These are phyloP conservation scores for Drosophila kambysellisi DNA, from an alignment of 2,888 invertebrate species.

Conservation along the genomic window DNA sequence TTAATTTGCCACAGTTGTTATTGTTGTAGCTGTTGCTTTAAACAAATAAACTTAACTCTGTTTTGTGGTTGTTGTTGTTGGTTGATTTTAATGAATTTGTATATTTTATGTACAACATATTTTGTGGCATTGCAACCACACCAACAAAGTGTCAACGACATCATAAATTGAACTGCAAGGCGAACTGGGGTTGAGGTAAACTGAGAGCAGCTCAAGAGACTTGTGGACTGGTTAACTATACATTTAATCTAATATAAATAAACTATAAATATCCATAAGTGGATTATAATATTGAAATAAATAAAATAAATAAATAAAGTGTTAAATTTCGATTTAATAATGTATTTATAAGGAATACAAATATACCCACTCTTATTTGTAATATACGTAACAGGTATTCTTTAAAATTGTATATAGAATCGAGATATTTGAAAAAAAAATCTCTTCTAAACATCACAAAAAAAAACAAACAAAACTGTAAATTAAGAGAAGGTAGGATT, in stretches of 20 bases:
- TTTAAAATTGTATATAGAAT: too few species aligned
- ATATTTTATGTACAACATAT: conserved; percentile 65
- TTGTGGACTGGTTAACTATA: background rate
- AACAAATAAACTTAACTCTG: conserved; percentile 51
- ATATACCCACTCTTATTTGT: background rate
- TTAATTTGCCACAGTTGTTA: conserved; percentile 47
- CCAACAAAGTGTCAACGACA: conserved; percentile 29
- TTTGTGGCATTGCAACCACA: conserved; percentile 46
- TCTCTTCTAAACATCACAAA: background rate
- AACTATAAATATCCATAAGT: background rate
- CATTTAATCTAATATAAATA: background rate
- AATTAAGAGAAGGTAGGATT: background rate
- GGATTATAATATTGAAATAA: background rate
- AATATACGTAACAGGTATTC: too few species aligned
- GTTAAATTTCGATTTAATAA: too few species aligned
- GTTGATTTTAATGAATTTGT: conserved; percentile 70
- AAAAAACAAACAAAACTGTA: background rate
- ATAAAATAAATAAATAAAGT: background rate
- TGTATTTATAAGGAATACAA: background rate
- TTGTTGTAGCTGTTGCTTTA: conserved; percentile 29
- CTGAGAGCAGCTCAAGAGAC: background rate
- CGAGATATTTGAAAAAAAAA: background rate
- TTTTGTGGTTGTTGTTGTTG: conserved; percentile 44
- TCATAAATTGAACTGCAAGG: conserved; percentile 4
- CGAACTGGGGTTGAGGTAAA: background rate